Evolutionary conservation across 1,140 invertebrate species (phyloP), one percentile per base, ranked within the genome.

Genomic region (Pogonus chalceus): DNA sequence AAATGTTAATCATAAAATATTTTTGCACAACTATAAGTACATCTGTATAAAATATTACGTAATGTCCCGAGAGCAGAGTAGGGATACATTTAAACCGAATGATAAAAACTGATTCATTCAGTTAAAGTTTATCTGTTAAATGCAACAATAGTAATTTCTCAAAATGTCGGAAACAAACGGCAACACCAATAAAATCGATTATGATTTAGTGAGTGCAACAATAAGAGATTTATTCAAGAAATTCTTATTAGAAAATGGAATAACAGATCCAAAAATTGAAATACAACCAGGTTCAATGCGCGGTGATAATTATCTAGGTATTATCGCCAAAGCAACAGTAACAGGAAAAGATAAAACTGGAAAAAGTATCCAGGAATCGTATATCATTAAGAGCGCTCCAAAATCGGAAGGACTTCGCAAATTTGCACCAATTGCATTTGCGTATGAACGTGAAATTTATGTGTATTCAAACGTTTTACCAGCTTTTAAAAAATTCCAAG

Each of bases 341-440:
- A 50, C 14, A 35, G 53, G 52, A 0, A 22, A 14, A 43, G 35
- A 53, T 23, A 26, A 43, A 39, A 51, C 39, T 18, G 52, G 49
- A 1, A 20, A 50, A 23, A 23, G 20, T 14, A 9, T 24, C 18
- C 23, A 23, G 9, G 10, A 35, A 2, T 31, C 51, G 2, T 51
- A 23, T 12, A 54, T 57, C 9, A 39, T 57, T 18, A 57, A 54
- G 23, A 52, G 23, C 18, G 52, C 56, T 12, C 53, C 53, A 20
- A 14, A 20, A n/a, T 35, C 35, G 12, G 39, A 57, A 23, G n/a
- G 31, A 3, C 14, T 51, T 21, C 20, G 48, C 16, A 50, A 46
- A 10, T 43, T 43, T 9, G 37, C 37, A 9, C 37, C 37, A 18
- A 43, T 43, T 16, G 3, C 3, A 43, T 12, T 12, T 10, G 37